Base-by-base conservation (phyloP, 2,888 invertebrate genomes). In the Bembecia ichneumoniformis region DNA sequence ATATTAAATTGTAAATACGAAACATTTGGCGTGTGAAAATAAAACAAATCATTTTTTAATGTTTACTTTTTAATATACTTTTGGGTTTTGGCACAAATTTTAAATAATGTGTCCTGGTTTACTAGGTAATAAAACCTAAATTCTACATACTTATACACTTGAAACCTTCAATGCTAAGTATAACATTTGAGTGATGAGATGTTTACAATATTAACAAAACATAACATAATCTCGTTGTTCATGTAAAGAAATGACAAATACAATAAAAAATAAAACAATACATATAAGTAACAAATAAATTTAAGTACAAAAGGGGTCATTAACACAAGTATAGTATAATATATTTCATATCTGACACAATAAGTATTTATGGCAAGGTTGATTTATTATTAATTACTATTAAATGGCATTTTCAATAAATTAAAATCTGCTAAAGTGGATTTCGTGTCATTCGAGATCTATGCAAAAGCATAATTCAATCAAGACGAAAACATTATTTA, bases 81-180 rank as follows among this genome's bases (percentile, higher is more conserved):
- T 82, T 80, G 83, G 81, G 84, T 82, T 87, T 86, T 87, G 87
- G 86, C 86, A 87, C 87, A 86, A 83, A 78, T 81, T 78, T 78
- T 81, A 79, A 84, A 82, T 78, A 81, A 83, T 87, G 86, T 87
- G 86, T 74, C 87, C 82, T 77, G 82, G 75, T 82, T 77, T 78
- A 83, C 77, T 79, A 76, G 83, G 82, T 78, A 78, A 66, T 81
- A 77, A 75, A 82, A 82, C 82, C 83, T 82, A 81, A 74, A 70
- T 58, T 71, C 80, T 82, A 82, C 62, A 73, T 79, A 81, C 80
- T 73, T 78, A 75, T 68, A 77, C 72, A 72, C 77, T 72, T 74
- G 71, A 74, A 72, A 70, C 60, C 65, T 62, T 70, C 65, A 75
- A 77, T 71, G 73, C 66, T 73, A 72, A 70, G 64, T 57, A 49